Conservation (phyloP, 2,888 invertebrate species). For the Synanthedon tipuliformis region DNA sequence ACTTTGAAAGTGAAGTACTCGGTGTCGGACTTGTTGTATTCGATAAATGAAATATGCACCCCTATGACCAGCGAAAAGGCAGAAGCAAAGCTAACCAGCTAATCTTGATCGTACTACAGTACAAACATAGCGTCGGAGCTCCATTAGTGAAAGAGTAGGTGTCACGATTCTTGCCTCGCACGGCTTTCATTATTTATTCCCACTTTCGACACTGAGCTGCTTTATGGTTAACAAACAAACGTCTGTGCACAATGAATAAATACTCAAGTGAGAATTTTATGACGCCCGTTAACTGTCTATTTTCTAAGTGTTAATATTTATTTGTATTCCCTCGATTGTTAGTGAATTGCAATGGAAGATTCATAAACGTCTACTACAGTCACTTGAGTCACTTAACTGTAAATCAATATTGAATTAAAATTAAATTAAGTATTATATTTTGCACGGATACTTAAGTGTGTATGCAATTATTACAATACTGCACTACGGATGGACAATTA, state of each 20-base stretch:
- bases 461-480: no score
- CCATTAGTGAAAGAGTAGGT: slow-evolving; percentile 63
- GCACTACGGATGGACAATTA: no score
- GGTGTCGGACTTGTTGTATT: not conserved
- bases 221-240: slow-evolving; percentile 41
- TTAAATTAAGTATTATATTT: no score
- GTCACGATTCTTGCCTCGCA: slow-evolving; percentile 55
- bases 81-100: slow-evolving; percentile 39
- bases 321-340: slow-evolving; percentile 5
- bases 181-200: slow-evolving; percentile 61
- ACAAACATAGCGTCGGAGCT: slow-evolving; percentile 45
- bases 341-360: slow-evolving; percentile 3
- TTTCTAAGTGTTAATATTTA: slow-evolving; percentile 10
- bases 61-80: slow-evolving; percentile 42
- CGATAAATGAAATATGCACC: not conserved
- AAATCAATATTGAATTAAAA: no score
- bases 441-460: no score
- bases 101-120: slow-evolving; percentile 54
- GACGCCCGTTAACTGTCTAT: slow-evolving; percentile 9
- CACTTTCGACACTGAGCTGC: slow-evolving; percentile 39
- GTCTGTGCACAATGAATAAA: slow-evolving; percentile 37
- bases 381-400: no score
- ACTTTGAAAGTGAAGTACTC: not conserved
- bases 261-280: slow-evolving; percentile 23
- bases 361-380: no score